Conservation (phyloP, 30 jellyfish, hydroid and myxozoan genomes). For the Cassiopea xamachana region DNA sequence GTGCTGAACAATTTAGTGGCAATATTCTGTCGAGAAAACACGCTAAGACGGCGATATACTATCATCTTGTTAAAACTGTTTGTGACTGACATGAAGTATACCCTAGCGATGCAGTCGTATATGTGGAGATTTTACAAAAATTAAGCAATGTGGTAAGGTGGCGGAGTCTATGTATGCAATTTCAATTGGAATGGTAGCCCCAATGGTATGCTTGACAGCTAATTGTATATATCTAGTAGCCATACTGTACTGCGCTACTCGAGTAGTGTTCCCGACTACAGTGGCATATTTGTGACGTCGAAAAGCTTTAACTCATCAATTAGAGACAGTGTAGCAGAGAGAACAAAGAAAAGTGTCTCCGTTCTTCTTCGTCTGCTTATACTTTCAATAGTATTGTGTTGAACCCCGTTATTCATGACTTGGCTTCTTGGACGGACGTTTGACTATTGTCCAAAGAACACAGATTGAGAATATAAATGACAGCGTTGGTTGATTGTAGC, state of each 20-base stretch:
- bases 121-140: neutral
- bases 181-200: neutral
- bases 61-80: constrained; percentile 7
- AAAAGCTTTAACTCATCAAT: neutral
- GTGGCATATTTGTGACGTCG: neutral
- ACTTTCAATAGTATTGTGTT: neutral
- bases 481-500: constrained; percentile 12
- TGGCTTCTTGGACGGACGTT: constrained; percentile 11
- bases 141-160: neutral
- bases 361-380: constrained; percentile 12
- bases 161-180: constrained; percentile 16
- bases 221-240: neutral
- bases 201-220: constrained; percentile 14
- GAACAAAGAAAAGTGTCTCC: constrained; percentile 16
- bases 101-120: neutral
- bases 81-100: constrained; percentile 11
- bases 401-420: constrained; percentile 12
- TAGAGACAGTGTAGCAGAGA: neutral
- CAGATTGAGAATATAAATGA: neutral
- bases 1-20: neutral
- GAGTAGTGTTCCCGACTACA: neutral
- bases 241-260: neutral
- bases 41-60: neutral
- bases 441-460: neutral
- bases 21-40: neutral